Evolutionary conservation across 1,140 invertebrate genomes (phyloP).

Genomic region (Pinna nobilis): DNA sequence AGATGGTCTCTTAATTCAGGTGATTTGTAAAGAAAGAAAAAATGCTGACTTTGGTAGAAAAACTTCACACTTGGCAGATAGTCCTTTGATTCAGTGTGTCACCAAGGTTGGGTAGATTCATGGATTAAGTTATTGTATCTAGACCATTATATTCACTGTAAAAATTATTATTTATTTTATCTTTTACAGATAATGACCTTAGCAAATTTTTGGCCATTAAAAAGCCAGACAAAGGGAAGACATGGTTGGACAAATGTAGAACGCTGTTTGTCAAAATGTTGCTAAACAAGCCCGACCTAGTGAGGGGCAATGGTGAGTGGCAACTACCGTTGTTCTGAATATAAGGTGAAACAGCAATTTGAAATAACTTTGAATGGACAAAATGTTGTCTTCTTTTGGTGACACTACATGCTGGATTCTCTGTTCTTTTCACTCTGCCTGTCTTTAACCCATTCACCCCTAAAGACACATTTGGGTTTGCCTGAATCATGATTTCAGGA

Average conservation of each 20-base stretch:
- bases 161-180: not conserved
- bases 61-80: not conserved
- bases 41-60: not conserved
- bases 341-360: not conserved
- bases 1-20: not conserved
- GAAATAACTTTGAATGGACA: not conserved
- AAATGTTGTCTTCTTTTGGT: not conserved
- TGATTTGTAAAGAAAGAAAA: not conserved
- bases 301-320: constrained; percentile 66
- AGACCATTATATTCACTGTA: not conserved
- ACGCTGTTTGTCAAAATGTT: constrained; percentile 57
- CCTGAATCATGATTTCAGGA: too few relatives aligned
- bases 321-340: not conserved
- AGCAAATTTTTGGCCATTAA: constrained; percentile 61
- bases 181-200: constrained; percentile 69
- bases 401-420: not conserved
- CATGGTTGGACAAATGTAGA: constrained; percentile 71
- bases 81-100: not conserved
- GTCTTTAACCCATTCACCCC: too few relatives aligned
- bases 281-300: constrained; percentile 62
- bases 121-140: not conserved
- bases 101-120: not conserved
- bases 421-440: too few relatives aligned
- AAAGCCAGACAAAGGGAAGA: constrained; percentile 53
- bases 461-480: too few relatives aligned